phyloP scores from a whole-genome alignment of 2,113 vertebrate species.

The Noturus placidus region DNA sequence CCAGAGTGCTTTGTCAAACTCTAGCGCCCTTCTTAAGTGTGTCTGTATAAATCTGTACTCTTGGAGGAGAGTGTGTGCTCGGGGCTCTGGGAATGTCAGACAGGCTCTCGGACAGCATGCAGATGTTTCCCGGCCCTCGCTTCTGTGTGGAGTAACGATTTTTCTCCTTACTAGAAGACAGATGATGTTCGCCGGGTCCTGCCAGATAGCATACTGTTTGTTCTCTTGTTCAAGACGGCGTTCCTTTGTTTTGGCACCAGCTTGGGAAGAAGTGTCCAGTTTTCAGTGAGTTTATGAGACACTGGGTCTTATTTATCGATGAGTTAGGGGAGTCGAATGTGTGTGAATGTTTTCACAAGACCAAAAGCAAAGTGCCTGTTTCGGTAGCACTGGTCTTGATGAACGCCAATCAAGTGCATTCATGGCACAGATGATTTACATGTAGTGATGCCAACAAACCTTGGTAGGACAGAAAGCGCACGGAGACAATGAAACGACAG shows the following conservation, averaged over 20 bases:
- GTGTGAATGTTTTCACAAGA: background rate
- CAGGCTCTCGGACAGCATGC: slow-evolving; percentile 32
- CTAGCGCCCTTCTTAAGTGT: slow-evolving; percentile 38
- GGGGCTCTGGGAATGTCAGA: slow-evolving; percentile 47
- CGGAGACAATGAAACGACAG: background rate
- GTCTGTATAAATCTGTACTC: slow-evolving; percentile 54
- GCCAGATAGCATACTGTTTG: slow-evolving; percentile 50
- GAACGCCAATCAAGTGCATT: background rate
- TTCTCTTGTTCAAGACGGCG: slow-evolving; percentile 44
- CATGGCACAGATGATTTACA: background rate
- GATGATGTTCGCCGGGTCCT: slow-evolving; percentile 47
- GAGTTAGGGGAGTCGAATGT: too few species aligned
- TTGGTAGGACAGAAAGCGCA: background rate
- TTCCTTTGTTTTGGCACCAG: slow-evolving; percentile 62
- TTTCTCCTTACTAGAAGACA: slow-evolving; percentile 51
- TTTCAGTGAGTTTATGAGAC: slow-evolving; percentile 54
- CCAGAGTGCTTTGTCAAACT: slow-evolving; percentile 43
- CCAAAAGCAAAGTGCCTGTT: background rate
- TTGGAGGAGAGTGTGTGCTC: slow-evolving; percentile 49
- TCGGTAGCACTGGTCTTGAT: background rate
- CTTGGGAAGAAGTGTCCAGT: slow-evolving; percentile 55
- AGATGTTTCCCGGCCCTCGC: slow-evolving; percentile 41
- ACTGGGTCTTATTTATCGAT: background rate
- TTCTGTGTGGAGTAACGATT: slow-evolving; percentile 55
- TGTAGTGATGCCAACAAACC: background rate